Base-by-base conservation (phyloP, 2,113 vertebrate genomes). In the Tricholaema leucomelas region DNA sequence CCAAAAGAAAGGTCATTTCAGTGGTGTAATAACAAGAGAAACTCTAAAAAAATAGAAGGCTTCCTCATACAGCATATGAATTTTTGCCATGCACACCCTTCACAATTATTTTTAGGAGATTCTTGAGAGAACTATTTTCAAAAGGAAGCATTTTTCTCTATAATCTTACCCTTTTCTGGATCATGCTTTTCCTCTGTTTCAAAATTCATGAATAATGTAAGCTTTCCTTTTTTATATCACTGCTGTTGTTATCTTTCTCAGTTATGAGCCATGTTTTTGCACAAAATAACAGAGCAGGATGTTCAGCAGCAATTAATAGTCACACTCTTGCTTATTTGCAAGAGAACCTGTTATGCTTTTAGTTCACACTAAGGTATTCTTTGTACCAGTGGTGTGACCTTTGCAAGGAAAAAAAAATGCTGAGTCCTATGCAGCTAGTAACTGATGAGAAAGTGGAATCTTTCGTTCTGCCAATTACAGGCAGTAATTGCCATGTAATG, bases 401-500 rank as follows among this genome's bases (percentile, higher is more conserved):
- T 95, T 96, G 97, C 93, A 96, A 97, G 97, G 95, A 98, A 92
- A 95, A 94, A 96, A 97, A 97, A 96, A 97, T 96, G 97, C 97
- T 97, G 98, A 98, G 95, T 94, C 91, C 95, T 94, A 94, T 97
- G 97, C 97, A 97, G 95, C 92, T 81, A 76, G 96, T 88, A 95
- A 97, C 93, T 96, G 97, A 97, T 95, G 96, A 97, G 97, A 97
- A 96, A 97, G 97, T 93, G 69, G 95, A 94, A 96, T 96, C 98
- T 97, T 98, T 98, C 98, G 96, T 98, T 97, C 93, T 94, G 96
- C 97, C 98, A 98, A 96, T 98, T 95, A 98, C 96, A 92, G 97
- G 96, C 96, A 97, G 97, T 98, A 98, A 98, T 98, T 97, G 98
- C 97, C 98, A 97, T 97, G 98, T 98, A 98, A 98, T 98, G 98